phyloP scores from a whole-genome alignment of 2,888 invertebrate species.

The Drosophila atripex region DNA sequence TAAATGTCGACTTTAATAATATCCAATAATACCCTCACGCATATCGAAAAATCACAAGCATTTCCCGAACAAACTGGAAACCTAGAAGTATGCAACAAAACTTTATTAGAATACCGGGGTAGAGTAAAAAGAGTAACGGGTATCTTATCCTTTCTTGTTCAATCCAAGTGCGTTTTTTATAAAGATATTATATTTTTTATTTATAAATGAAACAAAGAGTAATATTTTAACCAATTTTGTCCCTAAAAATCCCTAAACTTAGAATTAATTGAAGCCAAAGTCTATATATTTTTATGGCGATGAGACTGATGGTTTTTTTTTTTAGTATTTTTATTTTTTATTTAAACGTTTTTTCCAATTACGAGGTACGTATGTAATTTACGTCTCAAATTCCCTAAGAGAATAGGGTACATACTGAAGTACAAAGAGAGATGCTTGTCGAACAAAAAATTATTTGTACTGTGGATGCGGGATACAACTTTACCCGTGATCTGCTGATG shows the following conservation, averaged over 20 bases:
- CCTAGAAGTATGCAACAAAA: too few species aligned
- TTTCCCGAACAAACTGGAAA: too few species aligned
- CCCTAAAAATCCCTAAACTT: neutral
- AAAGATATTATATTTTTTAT: too few species aligned
- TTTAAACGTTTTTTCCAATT: neutral
- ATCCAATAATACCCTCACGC: too few species aligned
- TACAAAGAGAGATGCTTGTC: slow-evolving; percentile 4
- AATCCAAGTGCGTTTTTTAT: too few species aligned
- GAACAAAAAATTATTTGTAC: slow-evolving; percentile 4
- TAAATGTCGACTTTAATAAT: too few species aligned
- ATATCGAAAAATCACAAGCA: too few species aligned
- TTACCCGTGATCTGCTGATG: slow-evolving; percentile 6
- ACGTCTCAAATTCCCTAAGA: neutral
- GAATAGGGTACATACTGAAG: neutral
- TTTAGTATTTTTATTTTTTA: neutral
- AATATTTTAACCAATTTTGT: too few species aligned
- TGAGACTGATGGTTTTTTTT: neutral
- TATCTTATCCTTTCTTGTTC: too few species aligned
- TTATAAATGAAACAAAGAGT: too few species aligned
- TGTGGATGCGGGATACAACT: slow-evolving; percentile 3
- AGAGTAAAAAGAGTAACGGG: too few species aligned
- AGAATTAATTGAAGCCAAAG: neutral
- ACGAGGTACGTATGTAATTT: neutral
- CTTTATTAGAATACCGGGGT: too few species aligned
- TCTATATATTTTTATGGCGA: neutral